phyloP scores from a whole-genome alignment of 2,797 vertebrate genomes.

The Enteromius treurensis region DNA sequence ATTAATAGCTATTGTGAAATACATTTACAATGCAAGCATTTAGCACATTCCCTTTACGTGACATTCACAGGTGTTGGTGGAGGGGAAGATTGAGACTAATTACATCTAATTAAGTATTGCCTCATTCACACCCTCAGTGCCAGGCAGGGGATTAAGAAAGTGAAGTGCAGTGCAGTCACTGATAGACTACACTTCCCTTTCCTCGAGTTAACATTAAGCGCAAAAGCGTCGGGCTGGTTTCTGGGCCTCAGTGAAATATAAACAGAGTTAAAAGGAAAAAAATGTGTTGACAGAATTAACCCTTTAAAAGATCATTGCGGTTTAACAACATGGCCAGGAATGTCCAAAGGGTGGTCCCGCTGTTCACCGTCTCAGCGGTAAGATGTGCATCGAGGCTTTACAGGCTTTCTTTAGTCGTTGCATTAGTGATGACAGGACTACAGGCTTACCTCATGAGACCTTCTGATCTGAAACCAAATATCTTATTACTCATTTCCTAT shows the following conservation, averaged over 20 bases:
- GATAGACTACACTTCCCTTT: constrained; percentile 13
- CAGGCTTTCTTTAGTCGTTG: constrained; percentile 55
- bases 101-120: constrained; percentile 51
- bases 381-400: constrained; percentile 53
- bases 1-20: constrained; percentile 38
- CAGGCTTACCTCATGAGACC: constrained; percentile 58
- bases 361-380: constrained; percentile 50
- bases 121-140: constrained; percentile 53
- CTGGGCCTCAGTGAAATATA: constrained; percentile 56
- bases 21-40: constrained; percentile 1
- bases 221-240: constrained; percentile 27
- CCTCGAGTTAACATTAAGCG: constrained; percentile 13
- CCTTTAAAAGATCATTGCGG: constrained; percentile 62
- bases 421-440: constrained; percentile 48
- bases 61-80: constrained; percentile 53
- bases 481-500: constrained; percentile 71
- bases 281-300: constrained; percentile 51
- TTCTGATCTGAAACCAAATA: constrained; percentile 72
- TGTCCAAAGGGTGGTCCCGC: constrained; percentile 51
- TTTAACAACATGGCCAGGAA: constrained; percentile 55
- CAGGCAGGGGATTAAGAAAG: constrained; percentile 46
- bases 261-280: constrained; percentile 62
- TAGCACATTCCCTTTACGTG: constrained; percentile 35
- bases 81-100: constrained; percentile 51
- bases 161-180: neutral